Evolutionary conservation across 2,888 invertebrate genomes (phyloP).

Genomic region (Pollenia angustigena): DNA sequence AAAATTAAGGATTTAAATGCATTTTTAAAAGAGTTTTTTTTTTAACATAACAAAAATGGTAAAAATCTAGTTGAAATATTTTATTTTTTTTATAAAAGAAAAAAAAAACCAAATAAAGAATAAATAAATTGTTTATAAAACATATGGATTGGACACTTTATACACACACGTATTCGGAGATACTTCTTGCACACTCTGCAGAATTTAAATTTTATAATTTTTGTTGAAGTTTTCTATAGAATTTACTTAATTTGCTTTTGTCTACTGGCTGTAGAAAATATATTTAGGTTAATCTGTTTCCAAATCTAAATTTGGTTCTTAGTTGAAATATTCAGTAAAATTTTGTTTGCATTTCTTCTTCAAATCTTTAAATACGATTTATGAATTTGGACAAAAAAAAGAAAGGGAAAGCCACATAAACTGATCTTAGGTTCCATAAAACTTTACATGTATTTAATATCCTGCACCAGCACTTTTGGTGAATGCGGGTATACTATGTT

Average conservation of each 20-base stretch:
- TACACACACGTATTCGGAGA: conserved; percentile 12
- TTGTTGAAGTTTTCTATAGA: background rate
- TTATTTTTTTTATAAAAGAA: background rate
- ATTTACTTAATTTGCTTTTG: conserved; percentile 4
- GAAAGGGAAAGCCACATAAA: background rate
- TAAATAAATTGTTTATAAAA: background rate
- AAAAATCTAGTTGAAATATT: background rate
- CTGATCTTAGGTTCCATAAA: background rate
- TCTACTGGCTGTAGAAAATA: no score
- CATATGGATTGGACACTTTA: conserved; percentile 8
- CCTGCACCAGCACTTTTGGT: no score
- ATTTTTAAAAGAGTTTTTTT: conserved; percentile 33
- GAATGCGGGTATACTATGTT: no score
- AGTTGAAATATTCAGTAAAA: conserved; percentile 2
- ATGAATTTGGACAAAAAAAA: background rate
- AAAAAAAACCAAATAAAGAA: background rate
- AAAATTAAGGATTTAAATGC: conserved; percentile 49
- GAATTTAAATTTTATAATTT: background rate
- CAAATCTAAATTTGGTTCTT: background rate
- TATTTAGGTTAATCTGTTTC: conserved; percentile 23
- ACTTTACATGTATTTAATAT: background rate
- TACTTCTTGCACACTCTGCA: background rate
- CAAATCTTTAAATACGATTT: no score
- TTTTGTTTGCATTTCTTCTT: background rate
- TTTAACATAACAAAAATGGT: background rate